Evolutionary conservation across 2,888 invertebrate genomes (phyloP).

Genomic region (Podotricha telesiphe): DNA sequence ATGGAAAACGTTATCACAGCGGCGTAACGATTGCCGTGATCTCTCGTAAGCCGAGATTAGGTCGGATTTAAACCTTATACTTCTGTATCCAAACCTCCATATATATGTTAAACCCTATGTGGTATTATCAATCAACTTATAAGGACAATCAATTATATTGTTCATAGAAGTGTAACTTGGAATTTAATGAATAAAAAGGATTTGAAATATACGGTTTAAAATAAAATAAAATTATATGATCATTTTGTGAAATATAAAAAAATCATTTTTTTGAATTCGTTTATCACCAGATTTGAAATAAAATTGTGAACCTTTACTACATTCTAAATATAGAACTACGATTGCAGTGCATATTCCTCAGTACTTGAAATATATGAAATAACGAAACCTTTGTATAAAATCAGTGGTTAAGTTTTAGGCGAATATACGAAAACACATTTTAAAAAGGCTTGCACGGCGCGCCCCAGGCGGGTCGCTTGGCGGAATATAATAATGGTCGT

Average conservation of each 20-base stretch:
- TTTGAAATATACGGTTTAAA: neutral
- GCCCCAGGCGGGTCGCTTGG: conserved; percentile 65
- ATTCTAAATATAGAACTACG: neutral
- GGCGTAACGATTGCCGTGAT: conserved; percentile 68
- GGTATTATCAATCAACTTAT: conserved; percentile 35
- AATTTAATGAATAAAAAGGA: neutral
- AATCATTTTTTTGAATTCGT: too few species aligned
- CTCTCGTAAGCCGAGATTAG: conserved; percentile 75
- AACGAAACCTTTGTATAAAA: conserved; percentile 51
- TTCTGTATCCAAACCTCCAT: conserved; percentile 27
- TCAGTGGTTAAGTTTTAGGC: conserved; percentile 62
- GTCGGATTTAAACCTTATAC: conserved; percentile 55
- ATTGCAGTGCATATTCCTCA: neutral
- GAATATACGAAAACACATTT: conserved; percentile 66
- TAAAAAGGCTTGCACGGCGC: conserved; percentile 70
- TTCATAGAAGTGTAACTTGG: conserved; percentile 7
- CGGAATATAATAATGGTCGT: conserved; percentile 79
- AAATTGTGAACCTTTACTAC: neutral
- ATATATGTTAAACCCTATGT: conserved; percentile 28
- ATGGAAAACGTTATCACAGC: conserved; percentile 66
- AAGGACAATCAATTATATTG: conserved; percentile 24
- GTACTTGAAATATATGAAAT: conserved; percentile 15
- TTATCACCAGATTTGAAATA: too few species aligned
- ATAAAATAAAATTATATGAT: neutral
- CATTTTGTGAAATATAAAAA: too few species aligned